Base-by-base conservation (phyloP, 2,888 invertebrate genomes). In the Osmoderma eremita region DNA sequence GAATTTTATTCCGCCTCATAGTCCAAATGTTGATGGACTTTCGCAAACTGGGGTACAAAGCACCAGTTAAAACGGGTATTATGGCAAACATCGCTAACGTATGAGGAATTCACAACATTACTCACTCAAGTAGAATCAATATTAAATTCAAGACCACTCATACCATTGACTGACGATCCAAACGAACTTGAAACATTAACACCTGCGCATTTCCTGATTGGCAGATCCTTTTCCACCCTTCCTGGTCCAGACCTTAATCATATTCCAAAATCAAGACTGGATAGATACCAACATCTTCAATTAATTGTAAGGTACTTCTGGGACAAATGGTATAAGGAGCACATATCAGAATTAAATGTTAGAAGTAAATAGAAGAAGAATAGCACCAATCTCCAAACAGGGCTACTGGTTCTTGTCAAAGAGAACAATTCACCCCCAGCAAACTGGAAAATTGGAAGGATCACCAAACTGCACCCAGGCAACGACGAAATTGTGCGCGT, bases 201-300 rank as follows among this genome's bases (percentile, higher is more conserved):
- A 13, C 69, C 71, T 3, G 65, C 53, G 5, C 73, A 72, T 48
- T 73, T 73, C 39, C 62, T 72, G 6, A 69, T 73, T 36, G 71
- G 69, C 13, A 24, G 49, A 15, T n/a, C 65, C 18, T 62, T 50
- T 42, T 53, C 42, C 0, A n/a, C 48, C 2, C 30, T 69, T 17
- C 70, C 66, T 12, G 36, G 71, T 24, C 39, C 22, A 36, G 63
- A 24, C 5, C 5, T 4, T 5, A 4, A 3, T 24, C 3, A 65
- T 10, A 67, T 65, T n/a, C 36, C 67, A 0, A 51, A 58, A 6
- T 63, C 65, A 53, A 56, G 63, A 22, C 58, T 69, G 1, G 65
- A 62, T 6, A 12, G 56, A 38, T 54, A 68, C 13, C 65, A 70
- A 67, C 54, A 65, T 18, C 45, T 70, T 8, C 65, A 62, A 63